Base-by-base conservation (phyloP, 1,140 invertebrate species). In the Dendroctonus ponderosae region DNA sequence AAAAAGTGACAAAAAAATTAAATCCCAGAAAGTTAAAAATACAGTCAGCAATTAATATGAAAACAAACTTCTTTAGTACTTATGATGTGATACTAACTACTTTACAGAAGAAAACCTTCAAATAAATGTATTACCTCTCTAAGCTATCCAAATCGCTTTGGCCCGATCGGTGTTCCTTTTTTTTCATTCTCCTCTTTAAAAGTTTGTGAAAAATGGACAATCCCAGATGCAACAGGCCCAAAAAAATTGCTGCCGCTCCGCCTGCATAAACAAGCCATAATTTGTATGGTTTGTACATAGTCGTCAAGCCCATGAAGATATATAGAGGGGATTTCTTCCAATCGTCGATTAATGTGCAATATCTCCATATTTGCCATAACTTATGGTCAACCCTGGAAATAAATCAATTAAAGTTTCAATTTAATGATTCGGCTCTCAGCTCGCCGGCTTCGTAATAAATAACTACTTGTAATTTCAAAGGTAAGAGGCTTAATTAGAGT, bases 311-410 rank as follows among this genome's bases (percentile, higher is more conserved):
- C 52, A 78, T 66, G 9, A 75, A 71, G n/a, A 67, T 72, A 56
- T 78, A 78, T 7, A 77, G 42, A 9, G 76, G 52, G 26, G 69
- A 75, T 52, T 77, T 77, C 66, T 78, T 78, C 77, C 77, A 78
- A 15, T 68, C 74, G 8, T 71, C 69, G 12, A 78, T 65, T 68
- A 74, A 72, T 26, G 64, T 65, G 11, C 76, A 66, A 11, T 69
- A 61, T 14, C 66, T 66, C 77, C 76, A 78, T 63, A 70, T 74
- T 26, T 68, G 67, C 65, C 72, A 76, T 53, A 75, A 50, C 42
- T 68, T 71, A 44, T 73, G 64, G n/a, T 78, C 77, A 41, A 62
- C 70, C 48, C 76, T 78, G 68, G 37, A 74, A 77, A 68, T 41
- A 46, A 46, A 46, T 11, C 26, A 3, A 26, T 26, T 26, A 26